Conservation (phyloP, 2,113 vertebrate species). For the Sphyrna mokarran region DNA sequence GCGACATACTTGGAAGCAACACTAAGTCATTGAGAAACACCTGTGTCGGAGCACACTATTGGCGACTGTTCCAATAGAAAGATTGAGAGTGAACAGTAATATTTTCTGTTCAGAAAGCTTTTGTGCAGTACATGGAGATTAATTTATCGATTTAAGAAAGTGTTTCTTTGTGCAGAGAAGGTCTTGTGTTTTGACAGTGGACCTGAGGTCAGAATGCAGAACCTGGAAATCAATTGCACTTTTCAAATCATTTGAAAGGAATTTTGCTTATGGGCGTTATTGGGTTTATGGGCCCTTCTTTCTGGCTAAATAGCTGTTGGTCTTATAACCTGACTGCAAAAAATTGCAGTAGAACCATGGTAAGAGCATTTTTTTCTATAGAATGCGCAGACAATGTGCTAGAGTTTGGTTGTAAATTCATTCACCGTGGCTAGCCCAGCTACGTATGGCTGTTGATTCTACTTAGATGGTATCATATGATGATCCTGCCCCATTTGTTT, state of each 20-base stretch:
- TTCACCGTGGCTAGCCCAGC: too few species aligned
- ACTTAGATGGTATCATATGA: too few species aligned
- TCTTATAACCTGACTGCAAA: neutral
- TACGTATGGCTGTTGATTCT: too few species aligned
- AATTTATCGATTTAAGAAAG: slow-evolving; percentile 7
- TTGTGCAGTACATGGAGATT: neutral
- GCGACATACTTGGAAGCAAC: neutral
- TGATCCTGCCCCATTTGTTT: too few species aligned
- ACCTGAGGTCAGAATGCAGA: neutral
- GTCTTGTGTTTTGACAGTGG: neutral
- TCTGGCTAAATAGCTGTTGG: neutral
- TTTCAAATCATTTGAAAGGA: slow-evolving; percentile 10
- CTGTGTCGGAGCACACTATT: neutral
- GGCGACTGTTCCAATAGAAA: slow-evolving; percentile 7
- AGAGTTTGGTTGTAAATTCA: neutral
- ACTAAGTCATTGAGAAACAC: slow-evolving; percentile 14
- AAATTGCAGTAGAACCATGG: neutral
- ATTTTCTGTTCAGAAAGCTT: neutral
- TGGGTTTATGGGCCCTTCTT: neutral
- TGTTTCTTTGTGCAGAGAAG: slow-evolving; percentile 12
- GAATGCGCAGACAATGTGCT: neutral
- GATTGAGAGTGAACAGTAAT: neutral
- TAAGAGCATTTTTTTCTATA: neutral
- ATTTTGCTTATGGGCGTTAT: neutral
- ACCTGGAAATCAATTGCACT: slow-evolving; percentile 20